Percentiles rank a stretch among this genome's conserved stretches.
These are phyloP conservation scores for Globia sparganii DNA, from an alignment of 2,888 invertebrate genomes.

Conservation along the genomic window DNA sequence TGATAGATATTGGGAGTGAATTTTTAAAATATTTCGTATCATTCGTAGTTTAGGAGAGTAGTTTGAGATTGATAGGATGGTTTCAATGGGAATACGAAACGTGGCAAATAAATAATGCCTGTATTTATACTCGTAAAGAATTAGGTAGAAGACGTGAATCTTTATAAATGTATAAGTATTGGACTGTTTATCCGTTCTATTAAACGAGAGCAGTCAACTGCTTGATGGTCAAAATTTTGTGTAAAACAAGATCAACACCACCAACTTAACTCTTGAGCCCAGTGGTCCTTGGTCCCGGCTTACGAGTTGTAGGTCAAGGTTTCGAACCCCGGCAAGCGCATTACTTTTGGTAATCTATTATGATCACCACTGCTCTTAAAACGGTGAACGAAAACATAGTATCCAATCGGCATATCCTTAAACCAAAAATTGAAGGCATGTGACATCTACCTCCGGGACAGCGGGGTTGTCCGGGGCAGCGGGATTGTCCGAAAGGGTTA, in stretches of 20 bases:
- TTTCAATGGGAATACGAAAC: constrained; percentile 3
- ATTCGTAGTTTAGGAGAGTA: not conserved
- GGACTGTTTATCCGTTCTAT: not conserved
- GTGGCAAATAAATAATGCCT: not conserved
- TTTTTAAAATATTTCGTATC: constrained; percentile 28
- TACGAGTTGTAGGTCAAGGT: not conserved
- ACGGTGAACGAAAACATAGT: not conserved
- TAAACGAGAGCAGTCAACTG: not conserved
- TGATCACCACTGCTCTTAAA: not conserved
- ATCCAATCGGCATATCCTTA: not conserved
- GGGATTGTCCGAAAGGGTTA: no score
- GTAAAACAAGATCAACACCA: no score
- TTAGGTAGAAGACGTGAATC: not conserved
- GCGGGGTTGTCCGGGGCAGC: no score
- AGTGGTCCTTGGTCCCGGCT: no score
- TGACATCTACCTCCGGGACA: not conserved
- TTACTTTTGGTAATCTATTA: not conserved
- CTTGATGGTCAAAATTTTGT: not conserved
- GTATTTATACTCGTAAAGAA: not conserved
- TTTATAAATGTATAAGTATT: not conserved
- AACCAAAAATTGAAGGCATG: not conserved
- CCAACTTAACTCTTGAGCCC: no score
- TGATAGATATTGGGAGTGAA: constrained; percentile 44
- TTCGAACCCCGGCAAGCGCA: not conserved
- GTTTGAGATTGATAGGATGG: constrained; percentile 10